phyloP scores from a whole-genome alignment of 2,797 vertebrate species.

The Acanthornis magna region DNA sequence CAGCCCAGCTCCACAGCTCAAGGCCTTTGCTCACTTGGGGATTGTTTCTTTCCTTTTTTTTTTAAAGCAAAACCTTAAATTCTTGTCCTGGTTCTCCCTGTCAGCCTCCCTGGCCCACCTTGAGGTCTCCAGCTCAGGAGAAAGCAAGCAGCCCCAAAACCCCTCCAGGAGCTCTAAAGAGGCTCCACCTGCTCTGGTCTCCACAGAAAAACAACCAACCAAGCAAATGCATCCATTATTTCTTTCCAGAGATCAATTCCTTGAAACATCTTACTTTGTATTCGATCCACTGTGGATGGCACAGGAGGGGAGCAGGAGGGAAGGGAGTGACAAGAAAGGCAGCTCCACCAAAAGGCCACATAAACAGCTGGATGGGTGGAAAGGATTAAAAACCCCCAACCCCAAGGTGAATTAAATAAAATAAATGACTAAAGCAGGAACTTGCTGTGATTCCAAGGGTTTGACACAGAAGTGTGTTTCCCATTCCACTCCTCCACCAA shows the following conservation, averaged over 20 bases:
- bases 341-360: neutral
- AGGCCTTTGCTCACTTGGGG: neutral
- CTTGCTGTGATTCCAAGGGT: neutral
- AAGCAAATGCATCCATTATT: neutral
- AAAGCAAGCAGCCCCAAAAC: neutral
- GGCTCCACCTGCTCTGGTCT: neutral
- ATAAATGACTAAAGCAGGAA: conserved; percentile 26
- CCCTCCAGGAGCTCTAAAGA: neutral
- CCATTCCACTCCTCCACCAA: conserved; percentile 43
- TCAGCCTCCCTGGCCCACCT: neutral
- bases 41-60: neutral
- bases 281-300: neutral
- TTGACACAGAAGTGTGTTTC: conserved; percentile 34
- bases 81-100: neutral
- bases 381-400: neutral
- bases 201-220: neutral
- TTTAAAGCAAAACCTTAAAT: neutral
- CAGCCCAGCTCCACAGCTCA: neutral
- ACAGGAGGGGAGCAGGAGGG: neutral
- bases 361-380: neutral
- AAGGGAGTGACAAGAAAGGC: neutral
- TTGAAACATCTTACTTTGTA: neutral
- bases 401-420: neutral
- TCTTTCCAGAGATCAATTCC: neutral
- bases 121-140: neutral